Base-by-base conservation (phyloP, 2,888 invertebrate genomes). In the Rapana venosa region DNA sequence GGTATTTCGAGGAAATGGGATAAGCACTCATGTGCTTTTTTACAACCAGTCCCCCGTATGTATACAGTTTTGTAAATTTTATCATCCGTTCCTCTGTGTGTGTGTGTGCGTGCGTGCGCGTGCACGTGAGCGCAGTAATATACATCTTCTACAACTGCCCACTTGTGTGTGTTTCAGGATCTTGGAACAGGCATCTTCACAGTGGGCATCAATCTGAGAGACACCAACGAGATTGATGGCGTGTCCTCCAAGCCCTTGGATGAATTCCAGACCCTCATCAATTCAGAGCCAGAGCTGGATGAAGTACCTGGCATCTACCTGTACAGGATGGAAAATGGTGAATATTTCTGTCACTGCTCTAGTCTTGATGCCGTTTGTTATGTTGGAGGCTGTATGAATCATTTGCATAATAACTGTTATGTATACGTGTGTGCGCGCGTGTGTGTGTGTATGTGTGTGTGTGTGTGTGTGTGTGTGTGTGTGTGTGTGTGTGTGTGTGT, bases 131-230 rank as follows among this genome's bases (percentile, higher is more conserved):
- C 66, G 17, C 0, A 8, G 47, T 47, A 66, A 66, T 66, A 66
- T 66, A 66, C 1, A 66, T 66, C 26, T 66, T 66, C 66, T 66
- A 17, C 66, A 15, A 5, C 32, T 79, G 15, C 30, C 32, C 8
- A 17, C 17, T 32, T 36, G 36, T 47, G 0, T 8, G 58, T 85
- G 30, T 85, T 85, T 5, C 87, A 94, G 91, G 92, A 92, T 32
- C 91, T 91, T 22, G 94, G 94, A 0, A 93, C 93, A 8, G 92
- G 93, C 36, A 92, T 94, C 88, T 95, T 93, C 89, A 93, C 93
- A 35, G 92, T 95, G 85, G 95, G 95, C 1, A 92, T 94, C 22
- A 94, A 93, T 32, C 87, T 93, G 20, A 88, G 91, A 15, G 91
- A 93, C 85, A 88, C 91, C 13, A 88, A 90, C 0, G 94, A 94